Evolutionary conservation across 2,113 vertebrate genomes (phyloP).

Genomic region (Candoia aspera): DNA sequence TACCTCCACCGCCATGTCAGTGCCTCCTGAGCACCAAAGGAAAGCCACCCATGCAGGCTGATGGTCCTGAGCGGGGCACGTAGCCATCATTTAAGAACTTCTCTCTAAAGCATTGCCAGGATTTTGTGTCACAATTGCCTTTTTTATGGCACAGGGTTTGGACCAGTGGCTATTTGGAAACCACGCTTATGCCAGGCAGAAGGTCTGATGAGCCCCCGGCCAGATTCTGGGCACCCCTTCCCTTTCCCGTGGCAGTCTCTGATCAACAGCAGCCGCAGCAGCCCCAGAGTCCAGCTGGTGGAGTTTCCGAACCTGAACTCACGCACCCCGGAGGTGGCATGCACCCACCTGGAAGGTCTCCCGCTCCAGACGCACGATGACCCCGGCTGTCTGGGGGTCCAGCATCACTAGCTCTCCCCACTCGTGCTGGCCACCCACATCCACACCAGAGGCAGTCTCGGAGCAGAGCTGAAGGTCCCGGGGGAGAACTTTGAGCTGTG

Average conservation of each 20-base stretch:
- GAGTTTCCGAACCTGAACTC: not conserved
- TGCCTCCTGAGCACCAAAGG: not conserved
- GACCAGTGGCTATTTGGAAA: not conserved
- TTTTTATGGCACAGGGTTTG: not conserved
- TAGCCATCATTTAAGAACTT: not conserved
- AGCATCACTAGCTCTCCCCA: slow-evolving; percentile 95
- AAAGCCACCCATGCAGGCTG: not conserved
- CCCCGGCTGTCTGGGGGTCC: slow-evolving; percentile 90
- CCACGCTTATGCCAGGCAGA: not conserved
- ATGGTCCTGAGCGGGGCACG: not conserved
- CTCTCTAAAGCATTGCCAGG: not conserved
- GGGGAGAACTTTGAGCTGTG: slow-evolving; percentile 90
- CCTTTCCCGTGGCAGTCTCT: not conserved
- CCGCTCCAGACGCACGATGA: slow-evolving; percentile 91
- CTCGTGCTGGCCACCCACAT: slow-evolving; percentile 93
- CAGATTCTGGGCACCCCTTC: not conserved
- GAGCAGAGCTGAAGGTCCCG: slow-evolving; percentile 95
- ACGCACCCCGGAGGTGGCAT: not conserved
- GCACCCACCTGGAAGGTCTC: slow-evolving; percentile 91
- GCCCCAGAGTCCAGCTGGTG: not conserved
- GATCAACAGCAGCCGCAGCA: not conserved
- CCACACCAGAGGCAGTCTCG: slow-evolving; percentile 91
- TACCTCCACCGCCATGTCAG: not conserved
- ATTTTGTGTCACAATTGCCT: not conserved
- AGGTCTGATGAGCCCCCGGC: not conserved